Evolutionary conservation across 2,888 invertebrate genomes (phyloP).

Genomic region (Amiota communis): DNA sequence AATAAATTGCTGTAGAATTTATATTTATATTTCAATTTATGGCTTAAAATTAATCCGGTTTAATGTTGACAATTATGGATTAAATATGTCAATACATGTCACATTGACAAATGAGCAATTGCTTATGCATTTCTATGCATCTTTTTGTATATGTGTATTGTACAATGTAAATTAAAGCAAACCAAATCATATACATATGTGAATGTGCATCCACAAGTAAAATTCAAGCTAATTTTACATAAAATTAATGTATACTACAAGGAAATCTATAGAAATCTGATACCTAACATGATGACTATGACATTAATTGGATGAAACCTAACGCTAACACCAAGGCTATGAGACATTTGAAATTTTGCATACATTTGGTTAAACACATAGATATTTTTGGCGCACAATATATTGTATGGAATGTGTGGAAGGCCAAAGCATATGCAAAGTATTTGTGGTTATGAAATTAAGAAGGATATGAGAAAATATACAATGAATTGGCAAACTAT

Average conservation of each 20-base stretch:
- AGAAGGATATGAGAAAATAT: too few relatives aligned
- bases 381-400: too few relatives aligned
- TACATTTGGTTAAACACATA: not conserved
- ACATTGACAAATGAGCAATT: constrained; percentile 52
- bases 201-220: not conserved
- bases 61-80: constrained; percentile 63
- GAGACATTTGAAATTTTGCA: not conserved
- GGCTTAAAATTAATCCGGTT: constrained; percentile 57
- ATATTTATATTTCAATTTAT: constrained; percentile 58
- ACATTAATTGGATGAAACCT: constrained; percentile 1
- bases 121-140: too few relatives aligned
- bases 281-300: not conserved
- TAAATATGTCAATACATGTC: constrained; percentile 60
- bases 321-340: not conserved
- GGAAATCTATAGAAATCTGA: not conserved
- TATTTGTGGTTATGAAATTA: constrained; percentile 7
- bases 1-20: not conserved
- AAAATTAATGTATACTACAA: not conserved
- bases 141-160: too few relatives aligned
- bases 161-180: too few relatives aligned
- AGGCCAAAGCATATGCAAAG: constrained; percentile 14
- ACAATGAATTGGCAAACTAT: too few relatives aligned
- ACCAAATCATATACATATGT: not conserved
- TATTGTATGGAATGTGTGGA: too few relatives aligned
- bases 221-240: not conserved